phyloP scores from a whole-genome alignment of 2,797 vertebrate species.

The Sebastes taczanowskii region DNA sequence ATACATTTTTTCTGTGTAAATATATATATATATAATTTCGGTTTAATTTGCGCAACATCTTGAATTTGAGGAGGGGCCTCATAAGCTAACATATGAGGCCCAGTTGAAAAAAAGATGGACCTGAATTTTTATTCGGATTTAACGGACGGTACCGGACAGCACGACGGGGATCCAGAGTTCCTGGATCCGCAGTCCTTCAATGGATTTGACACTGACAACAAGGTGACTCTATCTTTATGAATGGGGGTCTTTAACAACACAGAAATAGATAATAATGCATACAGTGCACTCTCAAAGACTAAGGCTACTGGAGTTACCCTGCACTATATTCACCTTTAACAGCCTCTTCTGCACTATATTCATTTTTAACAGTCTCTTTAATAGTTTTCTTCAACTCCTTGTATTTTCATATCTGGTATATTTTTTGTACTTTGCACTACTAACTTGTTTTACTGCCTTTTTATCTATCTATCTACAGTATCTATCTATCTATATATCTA shows the following conservation, averaged over 20 bases:
- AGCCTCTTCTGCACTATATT: too few relatives aligned
- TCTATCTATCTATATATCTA: too few relatives aligned
- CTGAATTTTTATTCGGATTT: constrained; percentile 87
- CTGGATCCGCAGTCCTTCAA: constrained; percentile 83
- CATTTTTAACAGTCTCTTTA: too few relatives aligned
- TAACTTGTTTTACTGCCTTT: too few relatives aligned
- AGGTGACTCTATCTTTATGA: constrained; percentile 69
- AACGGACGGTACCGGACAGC: constrained; percentile 80
- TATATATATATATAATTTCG: not conserved
- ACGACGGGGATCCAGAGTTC: constrained; percentile 80
- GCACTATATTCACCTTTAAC: too few relatives aligned
- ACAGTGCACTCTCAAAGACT: too few relatives aligned
- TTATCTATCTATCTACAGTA: too few relatives aligned
- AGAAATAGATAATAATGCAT: too few relatives aligned
- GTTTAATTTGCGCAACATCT: not conserved
- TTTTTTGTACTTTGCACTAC: too few relatives aligned
- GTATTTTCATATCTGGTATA: too few relatives aligned
- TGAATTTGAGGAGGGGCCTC: not conserved
- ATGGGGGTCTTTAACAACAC: not conserved
- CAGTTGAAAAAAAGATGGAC: constrained; percentile 78
- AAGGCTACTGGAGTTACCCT: too few relatives aligned
- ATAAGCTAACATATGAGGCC: constrained; percentile 45
- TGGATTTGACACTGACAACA: constrained; percentile 83
- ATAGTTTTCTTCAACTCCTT: too few relatives aligned
- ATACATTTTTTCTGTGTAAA: not conserved